Percentiles rank a stretch among this genome's conserved stretches.
Conservation (phyloP, 2,113 vertebrate species). For the Ramphastos sulfuratus region DNA sequence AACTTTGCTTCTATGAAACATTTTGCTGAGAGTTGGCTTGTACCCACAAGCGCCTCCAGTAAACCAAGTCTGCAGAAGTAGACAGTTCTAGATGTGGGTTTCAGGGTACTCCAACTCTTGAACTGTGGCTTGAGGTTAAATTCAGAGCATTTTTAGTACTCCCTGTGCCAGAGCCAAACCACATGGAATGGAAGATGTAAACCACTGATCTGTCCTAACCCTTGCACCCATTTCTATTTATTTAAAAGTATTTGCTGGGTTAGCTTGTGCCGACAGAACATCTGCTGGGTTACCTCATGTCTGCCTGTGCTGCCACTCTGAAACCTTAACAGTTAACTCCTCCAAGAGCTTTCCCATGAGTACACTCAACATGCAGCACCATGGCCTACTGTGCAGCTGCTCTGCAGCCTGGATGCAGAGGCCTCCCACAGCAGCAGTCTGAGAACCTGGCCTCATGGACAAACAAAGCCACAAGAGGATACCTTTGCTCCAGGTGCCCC, state of each 20-base stretch:
- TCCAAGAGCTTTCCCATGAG: neutral
- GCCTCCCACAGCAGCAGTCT: neutral
- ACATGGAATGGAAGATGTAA: neutral
- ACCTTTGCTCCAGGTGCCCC: neutral
- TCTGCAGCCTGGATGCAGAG: accelerated
- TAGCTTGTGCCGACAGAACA: neutral
- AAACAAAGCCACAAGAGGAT: accelerated
- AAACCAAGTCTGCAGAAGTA: accelerated
- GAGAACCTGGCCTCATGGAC: too few relatives aligned
- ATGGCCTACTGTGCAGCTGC: neutral
- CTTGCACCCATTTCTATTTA: neutral
- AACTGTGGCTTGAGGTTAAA: neutral
- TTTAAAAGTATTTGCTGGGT: neutral
- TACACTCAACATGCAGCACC: neutral
- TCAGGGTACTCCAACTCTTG: neutral
- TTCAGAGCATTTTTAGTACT: neutral
- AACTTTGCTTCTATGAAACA: neutral
- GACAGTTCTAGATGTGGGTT: neutral
- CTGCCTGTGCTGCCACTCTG: accelerated
- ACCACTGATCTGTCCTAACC: neutral
- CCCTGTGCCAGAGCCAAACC: neutral
- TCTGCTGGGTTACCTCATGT: neutral
- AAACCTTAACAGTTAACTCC: neutral
- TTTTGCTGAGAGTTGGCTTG: neutral
- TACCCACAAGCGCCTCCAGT: accelerated